Evolutionary conservation across 2,888 invertebrate species (phyloP).

Genomic region (Oligia fasciuncula): DNA sequence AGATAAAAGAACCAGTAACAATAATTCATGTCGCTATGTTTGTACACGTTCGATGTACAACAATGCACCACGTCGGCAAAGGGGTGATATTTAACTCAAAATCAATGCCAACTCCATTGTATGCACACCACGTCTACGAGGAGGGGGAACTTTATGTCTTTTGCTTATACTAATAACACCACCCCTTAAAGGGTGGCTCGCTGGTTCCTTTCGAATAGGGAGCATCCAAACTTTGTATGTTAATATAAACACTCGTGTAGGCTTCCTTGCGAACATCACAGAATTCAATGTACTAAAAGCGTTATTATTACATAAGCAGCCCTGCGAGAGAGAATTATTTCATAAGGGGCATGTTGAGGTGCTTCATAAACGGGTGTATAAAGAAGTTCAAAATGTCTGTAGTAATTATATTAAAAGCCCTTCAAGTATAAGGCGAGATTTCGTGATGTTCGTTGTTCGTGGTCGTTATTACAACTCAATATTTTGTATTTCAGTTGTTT

Average conservation of each 20-base stretch:
- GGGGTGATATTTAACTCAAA: slow-evolving; percentile 88
- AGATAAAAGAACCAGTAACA: slow-evolving; percentile 82
- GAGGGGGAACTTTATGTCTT: slow-evolving; percentile 85
- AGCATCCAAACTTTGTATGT: slow-evolving; percentile 86
- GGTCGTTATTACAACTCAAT: background rate
- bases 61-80: slow-evolving; percentile 75
- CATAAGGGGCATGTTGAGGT: slow-evolving; percentile 60
- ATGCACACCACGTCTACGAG: slow-evolving; percentile 84
- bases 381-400: slow-evolving; percentile 53
- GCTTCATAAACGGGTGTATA: slow-evolving; percentile 70
- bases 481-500: background rate
- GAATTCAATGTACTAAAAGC: slow-evolving; percentile 82
- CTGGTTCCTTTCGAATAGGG: slow-evolving; percentile 82
- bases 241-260: slow-evolving; percentile 88
- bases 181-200: slow-evolving; percentile 85
- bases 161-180: slow-evolving; percentile 88
- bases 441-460: slow-evolving; percentile 1
- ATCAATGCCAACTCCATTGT: slow-evolving; percentile 88
- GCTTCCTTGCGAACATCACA: slow-evolving; percentile 80
- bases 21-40: slow-evolving; percentile 85
- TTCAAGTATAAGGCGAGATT: slow-evolving; percentile 32
- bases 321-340: slow-evolving; percentile 75
- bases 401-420: slow-evolving; percentile 51
- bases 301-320: slow-evolving; percentile 80
- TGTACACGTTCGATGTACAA: slow-evolving; percentile 77